Conservation (phyloP, 2,888 invertebrate species). For the Terebella lapidaria region DNA sequence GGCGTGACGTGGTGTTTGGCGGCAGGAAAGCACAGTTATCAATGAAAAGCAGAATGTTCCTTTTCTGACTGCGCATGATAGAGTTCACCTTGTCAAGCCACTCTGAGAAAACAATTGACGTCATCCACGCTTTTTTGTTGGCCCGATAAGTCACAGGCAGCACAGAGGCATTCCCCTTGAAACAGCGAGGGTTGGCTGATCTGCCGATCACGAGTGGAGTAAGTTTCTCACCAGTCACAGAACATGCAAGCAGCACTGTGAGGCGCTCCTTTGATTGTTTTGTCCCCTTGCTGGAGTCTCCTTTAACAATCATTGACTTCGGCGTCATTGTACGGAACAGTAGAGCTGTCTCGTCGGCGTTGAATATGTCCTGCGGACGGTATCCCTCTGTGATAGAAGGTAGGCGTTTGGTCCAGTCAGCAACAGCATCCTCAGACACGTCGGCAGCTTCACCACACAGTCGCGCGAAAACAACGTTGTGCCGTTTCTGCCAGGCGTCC, state of each 20-base stretch:
- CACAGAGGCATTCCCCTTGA: too few relatives aligned
- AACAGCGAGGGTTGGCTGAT: too few relatives aligned
- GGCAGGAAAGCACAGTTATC: background rate
- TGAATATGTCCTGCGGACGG: slow-evolving; percentile 17
- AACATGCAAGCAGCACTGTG: slow-evolving; percentile 24
- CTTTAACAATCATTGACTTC: slow-evolving; percentile 17
- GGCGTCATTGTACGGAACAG: slow-evolving; percentile 21
- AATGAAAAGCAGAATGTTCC: background rate
- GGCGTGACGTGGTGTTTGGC: background rate
- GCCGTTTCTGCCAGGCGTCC: background rate
- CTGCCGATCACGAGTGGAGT: slow-evolving; percentile 23
- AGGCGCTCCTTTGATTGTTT: slow-evolving; percentile 24
- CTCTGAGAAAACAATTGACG: slow-evolving; percentile 9
- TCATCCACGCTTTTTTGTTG: slow-evolving; percentile 26
- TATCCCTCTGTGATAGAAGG: slow-evolving; percentile 13
- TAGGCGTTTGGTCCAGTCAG: slow-evolving; percentile 5
- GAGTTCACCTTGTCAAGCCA: slow-evolving; percentile 17
- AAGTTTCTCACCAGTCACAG: slow-evolving; percentile 25
- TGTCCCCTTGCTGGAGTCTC: slow-evolving; percentile 13
- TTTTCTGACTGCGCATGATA: background rate
- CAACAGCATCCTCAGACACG: background rate
- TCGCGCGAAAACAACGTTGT: background rate
- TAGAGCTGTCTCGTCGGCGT: slow-evolving; percentile 27
- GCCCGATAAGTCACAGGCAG: too few relatives aligned
- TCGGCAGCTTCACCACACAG: slow-evolving; percentile 4